Evolutionary conservation across 2,888 invertebrate genomes (phyloP).

Genomic region (Ganaspis brasiliensis): DNA sequence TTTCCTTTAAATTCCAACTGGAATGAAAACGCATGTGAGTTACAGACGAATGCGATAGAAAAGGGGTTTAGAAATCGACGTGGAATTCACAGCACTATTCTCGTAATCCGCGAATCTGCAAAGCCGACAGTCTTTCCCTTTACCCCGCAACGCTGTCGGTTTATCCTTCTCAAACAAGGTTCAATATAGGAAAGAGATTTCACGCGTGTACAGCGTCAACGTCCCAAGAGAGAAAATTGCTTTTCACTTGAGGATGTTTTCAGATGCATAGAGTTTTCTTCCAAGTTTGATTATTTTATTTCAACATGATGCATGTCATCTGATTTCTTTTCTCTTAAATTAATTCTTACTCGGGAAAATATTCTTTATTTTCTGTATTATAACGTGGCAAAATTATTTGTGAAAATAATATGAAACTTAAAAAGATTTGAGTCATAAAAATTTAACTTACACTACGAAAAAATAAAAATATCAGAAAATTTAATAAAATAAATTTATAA

Average conservation of each 20-base stretch:
- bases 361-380: too few species aligned
- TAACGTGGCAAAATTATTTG: too few species aligned
- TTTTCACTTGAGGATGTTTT: constrained; percentile 17
- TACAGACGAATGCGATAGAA: background rate
- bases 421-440: too few species aligned
- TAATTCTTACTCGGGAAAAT: too few species aligned
- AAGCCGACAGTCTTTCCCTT: background rate
- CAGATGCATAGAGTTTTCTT: background rate
- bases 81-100: constrained; percentile 35
- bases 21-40: constrained; percentile 20
- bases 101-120: constrained; percentile 39
- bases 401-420: too few species aligned
- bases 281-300: background rate
- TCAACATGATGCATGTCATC: too few species aligned
- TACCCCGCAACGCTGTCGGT: background rate
- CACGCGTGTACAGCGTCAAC: background rate
- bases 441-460: too few species aligned
- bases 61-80: constrained; percentile 21
- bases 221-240: constrained; percentile 23
- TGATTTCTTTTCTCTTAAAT: too few species aligned
- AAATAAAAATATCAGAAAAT: too few species aligned
- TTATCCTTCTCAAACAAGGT: constrained; percentile 31
- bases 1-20: constrained; percentile 26
- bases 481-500: too few species aligned
- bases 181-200: constrained; percentile 32